phyloP scores from a whole-genome alignment of 2,113 vertebrate genomes.

The Hypocryptadius cinnamomeus region DNA sequence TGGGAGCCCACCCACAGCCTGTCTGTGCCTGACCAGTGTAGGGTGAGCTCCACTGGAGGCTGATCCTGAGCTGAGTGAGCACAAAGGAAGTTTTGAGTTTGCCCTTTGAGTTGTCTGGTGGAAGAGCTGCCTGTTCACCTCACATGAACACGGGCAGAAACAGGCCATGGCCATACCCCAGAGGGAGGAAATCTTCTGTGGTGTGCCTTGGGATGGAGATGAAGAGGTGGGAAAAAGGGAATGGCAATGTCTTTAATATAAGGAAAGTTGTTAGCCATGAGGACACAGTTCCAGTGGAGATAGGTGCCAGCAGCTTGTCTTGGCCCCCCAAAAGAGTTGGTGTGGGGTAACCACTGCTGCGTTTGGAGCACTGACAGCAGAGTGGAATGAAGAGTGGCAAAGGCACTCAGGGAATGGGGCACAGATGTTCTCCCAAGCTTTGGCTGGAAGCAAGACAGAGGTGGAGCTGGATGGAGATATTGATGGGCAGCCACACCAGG shows the following conservation, averaged over 20 bases:
- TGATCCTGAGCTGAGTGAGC: neutral
- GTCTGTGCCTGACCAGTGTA: neutral
- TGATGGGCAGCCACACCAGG: neutral
- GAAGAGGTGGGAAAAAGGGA: neutral
- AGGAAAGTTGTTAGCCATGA: neutral
- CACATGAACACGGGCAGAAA: neutral
- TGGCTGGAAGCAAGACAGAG: neutral
- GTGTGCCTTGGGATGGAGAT: neutral
- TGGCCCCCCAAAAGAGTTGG: neutral
- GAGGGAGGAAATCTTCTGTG: neutral
- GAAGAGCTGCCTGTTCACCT: neutral
- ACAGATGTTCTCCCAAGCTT: neutral
- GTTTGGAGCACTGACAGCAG: neutral
- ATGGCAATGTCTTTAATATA: neutral
- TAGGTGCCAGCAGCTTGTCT: neutral
- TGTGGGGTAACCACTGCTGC: neutral
- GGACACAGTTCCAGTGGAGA: neutral
- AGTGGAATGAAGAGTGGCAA: neutral
- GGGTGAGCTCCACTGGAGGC: neutral
- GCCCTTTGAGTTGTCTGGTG: neutral
- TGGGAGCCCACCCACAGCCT: conserved; percentile 22
- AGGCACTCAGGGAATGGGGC: neutral
- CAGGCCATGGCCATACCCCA: neutral
- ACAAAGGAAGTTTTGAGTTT: neutral
- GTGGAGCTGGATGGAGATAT: neutral